These are phyloP conservation scores for Hirtodrosophila confusa DNA, from an alignment of 2,888 invertebrate species.

Conservation along the genomic window DNA sequence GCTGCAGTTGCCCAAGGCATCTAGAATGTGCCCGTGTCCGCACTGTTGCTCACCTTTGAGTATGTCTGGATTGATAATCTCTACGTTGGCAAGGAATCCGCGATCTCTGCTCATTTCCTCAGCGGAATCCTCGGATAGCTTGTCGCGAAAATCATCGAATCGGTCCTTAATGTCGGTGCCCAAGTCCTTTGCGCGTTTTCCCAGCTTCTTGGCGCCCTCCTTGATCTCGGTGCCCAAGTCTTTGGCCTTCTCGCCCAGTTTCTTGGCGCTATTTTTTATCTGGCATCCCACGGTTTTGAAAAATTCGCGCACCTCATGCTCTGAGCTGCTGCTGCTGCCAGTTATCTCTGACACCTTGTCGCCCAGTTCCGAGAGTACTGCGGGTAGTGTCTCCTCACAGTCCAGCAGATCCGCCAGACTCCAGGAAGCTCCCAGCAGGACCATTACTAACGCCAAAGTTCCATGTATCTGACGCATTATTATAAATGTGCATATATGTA, in stretches of 20 bases:
- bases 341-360: conserved; percentile 64
- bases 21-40: conserved; percentile 82
- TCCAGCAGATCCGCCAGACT: conserved; percentile 71
- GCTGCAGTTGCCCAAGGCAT: conserved; percentile 82
- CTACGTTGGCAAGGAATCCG: conserved; percentile 75
- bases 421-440: conserved; percentile 36
- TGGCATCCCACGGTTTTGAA: conserved; percentile 80
- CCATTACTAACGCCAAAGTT: conserved; percentile 42
- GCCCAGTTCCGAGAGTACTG: conserved; percentile 52
- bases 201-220: conserved; percentile 78
- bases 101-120: conserved; percentile 67
- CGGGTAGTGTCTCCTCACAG: conserved; percentile 71
- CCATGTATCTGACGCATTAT: conserved; percentile 31
- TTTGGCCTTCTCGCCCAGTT: conserved; percentile 78
- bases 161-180: conserved; percentile 77
- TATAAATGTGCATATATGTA: too few species aligned
- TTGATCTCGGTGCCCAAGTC: conserved; percentile 77
- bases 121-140: conserved; percentile 70
- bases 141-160: conserved; percentile 78
- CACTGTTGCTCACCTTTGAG: conserved; percentile 81
- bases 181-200: conserved; percentile 77
- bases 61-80: conserved; percentile 80
- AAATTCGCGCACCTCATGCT: conserved; percentile 76
- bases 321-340: conserved; percentile 55
- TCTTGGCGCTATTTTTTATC: conserved; percentile 76